Base-by-base conservation (phyloP, 2,888 invertebrate genomes). In the Catocala sponsa region DNA sequence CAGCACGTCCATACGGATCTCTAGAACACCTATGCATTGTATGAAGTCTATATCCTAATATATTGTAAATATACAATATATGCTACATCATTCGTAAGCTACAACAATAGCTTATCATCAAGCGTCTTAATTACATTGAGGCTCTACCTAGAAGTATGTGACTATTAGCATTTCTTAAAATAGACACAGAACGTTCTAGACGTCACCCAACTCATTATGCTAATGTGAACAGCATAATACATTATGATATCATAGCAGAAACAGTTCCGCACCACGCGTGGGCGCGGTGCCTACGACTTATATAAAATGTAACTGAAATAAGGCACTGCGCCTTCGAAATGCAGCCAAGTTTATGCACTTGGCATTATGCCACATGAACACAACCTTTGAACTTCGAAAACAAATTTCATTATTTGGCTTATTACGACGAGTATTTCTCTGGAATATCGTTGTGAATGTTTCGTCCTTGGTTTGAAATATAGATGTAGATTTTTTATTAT, bases 341-440 rank as follows among this genome's bases (percentile, higher is more conserved):
- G 57, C 52, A 57, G 54, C 63, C 63, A 65, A 59, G 50, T 62
- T 55, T 49, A 50, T 55, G 62, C 50, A 63, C 65, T 68, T 78
- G 78, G 74, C 70, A 63, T 42, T 9, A 7, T 47, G 63, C 74
- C 74, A 72, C 70, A 72, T 53, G 65, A 56, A 58, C 50, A 56
- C 46, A 63, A 65, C 57, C 65, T 63, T 10, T 59, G 63, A 68
- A 59, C 63, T 70, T 65, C 60, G 57, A 53, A 55, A 47, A 32
- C 33, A 59, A 47, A 63, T 59, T 59, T 46, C 25, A 48, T 41
- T 55, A 43, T 54, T 57, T 11, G 46, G 35, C 48, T 38, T 13
- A n/a, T 47, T 54, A 33, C 6, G 38, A 32, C 5, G 1, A 2
- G 25, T 5, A n/a, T 32, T 33, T 48, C 10, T 48, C 7, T 33